Evolutionary conservation across 2,797 vertebrate species (phyloP), one percentile per base, ranked within the genome.

Genomic region (Muscicapa striata): DNA sequence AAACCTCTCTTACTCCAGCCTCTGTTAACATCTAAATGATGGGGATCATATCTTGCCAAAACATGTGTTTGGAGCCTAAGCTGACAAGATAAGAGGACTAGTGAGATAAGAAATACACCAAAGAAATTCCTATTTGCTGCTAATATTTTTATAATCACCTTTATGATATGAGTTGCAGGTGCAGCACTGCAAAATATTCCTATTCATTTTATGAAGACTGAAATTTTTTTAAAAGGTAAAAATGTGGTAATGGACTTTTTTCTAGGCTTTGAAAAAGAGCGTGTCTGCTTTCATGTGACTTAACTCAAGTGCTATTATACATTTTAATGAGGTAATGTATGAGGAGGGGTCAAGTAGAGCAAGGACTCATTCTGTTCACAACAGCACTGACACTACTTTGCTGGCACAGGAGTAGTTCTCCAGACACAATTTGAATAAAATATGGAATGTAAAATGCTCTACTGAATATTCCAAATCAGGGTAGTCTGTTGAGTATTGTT

Each of bases 401-500:
- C 89, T 79, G 94, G 94, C 64, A 80, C 30, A 69, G 93, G 86
- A 90, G 63, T 73, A 84, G 90, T 89, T 94, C 75, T 46, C 34
- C 80, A 87, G 80, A 79, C 40, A 9, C 76, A 89, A 90, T 97
- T 97, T 95, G 90, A 95, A 89, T 94, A 96, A 96, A 96, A 94
- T 88, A 89, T 86, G 87, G 88, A 86, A 86, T n/a, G 45, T 89
- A 95, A 96, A 93, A 88, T 87, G 90, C 88, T 86, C 63, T 75
- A 88, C 94, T 94, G 90, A 94, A 84, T 94, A 92, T 91, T 94
- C 68, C 51, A 86, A 93, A 84, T 84, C 77, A 89, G 91, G 6
- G 41, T 62, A 70, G 59, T 87, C 90, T 96, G 93, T 81, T 94
- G 93, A 97, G 88, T 63, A 88, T 57, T 0, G 97, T 98, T 98